These are phyloP conservation scores for Melanotus villosus DNA, from an alignment of 2,888 invertebrate species.

Conservation along the genomic window DNA sequence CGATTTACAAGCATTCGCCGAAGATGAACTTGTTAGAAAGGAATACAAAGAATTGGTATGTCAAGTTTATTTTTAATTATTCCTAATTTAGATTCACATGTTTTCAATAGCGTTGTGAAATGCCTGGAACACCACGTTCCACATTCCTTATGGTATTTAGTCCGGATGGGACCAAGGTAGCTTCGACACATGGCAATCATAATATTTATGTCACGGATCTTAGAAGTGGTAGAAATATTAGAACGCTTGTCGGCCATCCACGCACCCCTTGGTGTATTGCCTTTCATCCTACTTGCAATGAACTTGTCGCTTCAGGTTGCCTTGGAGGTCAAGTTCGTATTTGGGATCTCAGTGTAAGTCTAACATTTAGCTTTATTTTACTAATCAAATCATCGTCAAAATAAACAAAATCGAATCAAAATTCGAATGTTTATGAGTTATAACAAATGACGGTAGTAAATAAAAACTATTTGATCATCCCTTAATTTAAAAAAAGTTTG, in stretches of 20 bases:
- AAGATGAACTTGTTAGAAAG: conserved; percentile 76
- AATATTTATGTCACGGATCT: conserved; percentile 88
- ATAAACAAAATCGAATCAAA: too few relatives aligned
- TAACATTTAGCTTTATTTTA: too few relatives aligned
- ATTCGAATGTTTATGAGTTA: too few relatives aligned
- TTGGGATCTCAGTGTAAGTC: conserved; percentile 84
- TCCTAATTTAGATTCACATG: conserved; percentile 8
- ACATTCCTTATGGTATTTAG: conserved; percentile 92
- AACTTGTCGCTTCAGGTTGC: conserved; percentile 90
- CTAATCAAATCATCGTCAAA: too few relatives aligned
- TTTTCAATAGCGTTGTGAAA: conserved; percentile 78
- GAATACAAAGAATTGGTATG: conserved; percentile 74
- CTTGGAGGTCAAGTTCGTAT: conserved; percentile 91
- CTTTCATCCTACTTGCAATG: conserved; percentile 87
- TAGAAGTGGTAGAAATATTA: conserved; percentile 82
- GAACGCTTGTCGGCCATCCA: conserved; percentile 85
- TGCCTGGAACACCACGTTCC: conserved; percentile 83
- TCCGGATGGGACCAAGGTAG: conserved; percentile 87
- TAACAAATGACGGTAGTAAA: too few relatives aligned
- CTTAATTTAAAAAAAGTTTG: too few relatives aligned
- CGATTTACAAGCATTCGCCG: conserved; percentile 67
- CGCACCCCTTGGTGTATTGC: conserved; percentile 93
- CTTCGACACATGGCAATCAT: conserved; percentile 92
- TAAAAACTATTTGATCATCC: too few relatives aligned
- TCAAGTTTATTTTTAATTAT: background rate